Base-by-base conservation (phyloP, 2,888 invertebrate species). In the Lacanobia oleracea region DNA sequence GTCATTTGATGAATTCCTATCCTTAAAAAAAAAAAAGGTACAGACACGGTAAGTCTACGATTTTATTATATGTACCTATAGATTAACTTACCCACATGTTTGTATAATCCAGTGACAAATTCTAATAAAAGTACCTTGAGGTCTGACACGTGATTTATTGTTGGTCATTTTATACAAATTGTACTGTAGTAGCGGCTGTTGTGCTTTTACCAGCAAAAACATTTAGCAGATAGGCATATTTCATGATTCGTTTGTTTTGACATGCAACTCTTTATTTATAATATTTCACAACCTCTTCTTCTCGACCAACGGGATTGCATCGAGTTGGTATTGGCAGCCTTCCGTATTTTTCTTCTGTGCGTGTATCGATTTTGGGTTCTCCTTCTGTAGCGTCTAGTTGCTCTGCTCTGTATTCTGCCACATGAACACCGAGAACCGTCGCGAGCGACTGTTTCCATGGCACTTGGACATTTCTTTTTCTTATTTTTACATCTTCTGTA, bases 391-490 rank as follows among this genome's bases (percentile, higher is more conserved):
- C 65, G 23, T 74, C 94, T 89, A 0, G 93, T 92, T 61, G 90
- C 90, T 73, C 81, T 89, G 2, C 91, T 89, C 77, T 93, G 93
- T 27, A 90, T 37, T 68, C 86, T 86, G 7, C 90, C 90, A 77
- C 95, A 94, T 23, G 89, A 90, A 82, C 95, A 95, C 0, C 90
- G 90, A 1, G 87, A 85, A 4, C 94, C 93, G 3, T 75, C 79
- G 18, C 92, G 90, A 61, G 82, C 84, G 33, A 93, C 89, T 3
- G 89, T 91, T 3, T 91, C 92, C 90, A 92, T 89, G 16, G 95
- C 92, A 69, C 93, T 94, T 57, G 92, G 92, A 62, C 95, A 94
- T 88, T 93, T 94, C 27, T 72, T 69, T 74, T 92, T 93, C 64
- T 86, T 84, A 77, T 85, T 91, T 62, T 88, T 90, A 79, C 93